These are phyloP conservation scores for Eretmodus cyanostictus DNA, from an alignment of 2,113 vertebrate species.

Conservation along the genomic window DNA sequence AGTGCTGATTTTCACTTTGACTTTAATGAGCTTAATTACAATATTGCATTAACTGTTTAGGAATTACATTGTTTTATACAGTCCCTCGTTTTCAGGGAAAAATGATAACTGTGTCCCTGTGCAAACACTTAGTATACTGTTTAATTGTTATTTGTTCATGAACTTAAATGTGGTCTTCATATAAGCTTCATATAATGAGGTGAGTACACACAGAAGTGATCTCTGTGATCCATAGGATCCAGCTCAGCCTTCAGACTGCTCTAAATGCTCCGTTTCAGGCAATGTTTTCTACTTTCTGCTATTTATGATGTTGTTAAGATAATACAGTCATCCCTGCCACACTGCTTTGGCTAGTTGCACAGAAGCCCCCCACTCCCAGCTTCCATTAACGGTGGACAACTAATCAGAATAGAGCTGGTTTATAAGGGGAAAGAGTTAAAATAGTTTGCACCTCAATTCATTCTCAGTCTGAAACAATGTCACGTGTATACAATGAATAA, in stretches of 20 bases:
- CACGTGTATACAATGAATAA: neutral
- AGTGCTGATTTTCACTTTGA: neutral
- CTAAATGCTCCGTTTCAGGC: neutral
- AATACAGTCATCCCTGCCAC: neutral
- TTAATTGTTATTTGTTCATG: neutral
- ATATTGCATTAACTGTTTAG: neutral
- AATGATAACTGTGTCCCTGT: neutral
- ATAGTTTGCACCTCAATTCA: neutral
- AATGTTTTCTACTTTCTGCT: neutral
- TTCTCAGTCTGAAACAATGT: neutral
- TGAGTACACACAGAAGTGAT: neutral
- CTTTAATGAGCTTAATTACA: neutral
- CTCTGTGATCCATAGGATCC: neutral
- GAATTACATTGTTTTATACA: neutral
- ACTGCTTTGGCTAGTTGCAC: neutral
- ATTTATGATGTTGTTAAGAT: neutral
- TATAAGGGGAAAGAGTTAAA: neutral
- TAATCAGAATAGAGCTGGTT: neutral
- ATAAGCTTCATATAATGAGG: neutral
- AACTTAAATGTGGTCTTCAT: neutral
- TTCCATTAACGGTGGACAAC: rapidly evolving
- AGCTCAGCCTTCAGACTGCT: neutral
- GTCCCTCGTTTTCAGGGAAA: neutral
- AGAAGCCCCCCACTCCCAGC: neutral
- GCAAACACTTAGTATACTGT: neutral